Evolutionary conservation across 1,140 invertebrate species (phyloP).

Genomic region (Holcopasites calliopsidis): DNA sequence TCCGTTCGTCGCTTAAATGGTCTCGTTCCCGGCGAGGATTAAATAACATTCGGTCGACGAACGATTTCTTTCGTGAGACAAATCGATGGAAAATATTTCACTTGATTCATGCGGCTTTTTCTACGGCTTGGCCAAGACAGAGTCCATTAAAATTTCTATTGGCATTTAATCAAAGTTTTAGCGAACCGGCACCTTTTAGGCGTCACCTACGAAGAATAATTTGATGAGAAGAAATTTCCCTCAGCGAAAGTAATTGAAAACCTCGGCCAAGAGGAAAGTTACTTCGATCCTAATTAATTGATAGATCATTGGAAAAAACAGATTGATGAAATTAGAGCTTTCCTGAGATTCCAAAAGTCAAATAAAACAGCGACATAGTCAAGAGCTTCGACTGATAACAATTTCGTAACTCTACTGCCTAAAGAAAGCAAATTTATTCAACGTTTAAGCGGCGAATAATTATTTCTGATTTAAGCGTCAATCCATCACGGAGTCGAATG

Average conservation of each 20-base stretch:
- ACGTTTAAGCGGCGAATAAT: constrained; percentile 18
- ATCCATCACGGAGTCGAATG: constrained; percentile 13
- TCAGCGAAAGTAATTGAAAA: neutral
- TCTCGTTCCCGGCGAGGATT: neutral
- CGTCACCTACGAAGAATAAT: neutral
- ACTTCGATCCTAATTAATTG: neutral
- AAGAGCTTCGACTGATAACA: neutral
- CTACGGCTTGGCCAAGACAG: too few relatives aligned
- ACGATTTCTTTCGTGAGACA: neutral
- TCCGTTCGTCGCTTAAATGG: neutral
- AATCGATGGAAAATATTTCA: neutral
- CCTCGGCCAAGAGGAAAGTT: neutral
- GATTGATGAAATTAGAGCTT: neutral
- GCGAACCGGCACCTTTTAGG: neutral
- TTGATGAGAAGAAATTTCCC: neutral
- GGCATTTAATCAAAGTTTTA: neutral
- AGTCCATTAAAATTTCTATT: too few relatives aligned
- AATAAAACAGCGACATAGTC: neutral
- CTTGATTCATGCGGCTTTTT: neutral
- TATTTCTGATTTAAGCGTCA: constrained; percentile 32
- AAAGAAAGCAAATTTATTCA: neutral
- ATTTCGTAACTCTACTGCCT: neutral
- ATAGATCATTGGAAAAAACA: neutral
- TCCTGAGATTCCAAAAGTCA: too few relatives aligned
- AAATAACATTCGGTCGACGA: neutral